Conservation (phyloP, 2,888 invertebrate genomes). For the Aquatica leii region DNA sequence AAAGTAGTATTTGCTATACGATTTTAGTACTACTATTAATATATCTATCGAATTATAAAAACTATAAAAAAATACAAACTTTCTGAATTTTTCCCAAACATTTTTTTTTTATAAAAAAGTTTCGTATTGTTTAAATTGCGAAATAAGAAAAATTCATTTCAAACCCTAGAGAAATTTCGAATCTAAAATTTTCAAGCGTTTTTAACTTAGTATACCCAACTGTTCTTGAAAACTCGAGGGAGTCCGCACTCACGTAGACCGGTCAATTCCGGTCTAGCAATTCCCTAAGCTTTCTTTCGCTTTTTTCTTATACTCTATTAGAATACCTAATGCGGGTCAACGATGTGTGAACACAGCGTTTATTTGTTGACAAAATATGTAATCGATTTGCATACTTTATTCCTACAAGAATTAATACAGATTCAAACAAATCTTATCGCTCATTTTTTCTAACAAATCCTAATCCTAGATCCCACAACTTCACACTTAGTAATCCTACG, state of each 20-base stretch:
- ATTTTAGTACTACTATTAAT: too few species aligned
- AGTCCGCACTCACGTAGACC: slow-evolving; percentile 48
- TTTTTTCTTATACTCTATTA: slow-evolving; percentile 50
- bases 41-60: too few species aligned
- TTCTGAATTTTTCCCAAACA: too few species aligned
- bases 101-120: too few species aligned
- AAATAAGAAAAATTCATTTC: not conserved
- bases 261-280: slow-evolving; percentile 52
- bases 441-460: slow-evolving; percentile 23
- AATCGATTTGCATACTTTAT: too few species aligned
- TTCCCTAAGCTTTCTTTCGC: slow-evolving; percentile 49
- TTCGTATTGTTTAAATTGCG: too few species aligned
- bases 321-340: slow-evolving; percentile 51
- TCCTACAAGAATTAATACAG: too few species aligned
- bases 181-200: slow-evolving; percentile 16
- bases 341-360: slow-evolving; percentile 49
- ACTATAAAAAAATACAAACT: too few species aligned
- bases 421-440: too few species aligned
- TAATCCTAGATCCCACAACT: slow-evolving; percentile 27
- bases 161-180: slow-evolving; percentile 13
- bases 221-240: slow-evolving; percentile 43
- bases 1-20: too few species aligned
- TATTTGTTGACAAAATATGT: slow-evolving; percentile 28
- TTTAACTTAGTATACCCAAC: slow-evolving; percentile 39
- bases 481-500: slow-evolving; percentile 33